Evolutionary conservation across 2,888 invertebrate genomes (phyloP).

Genomic region (Lithophane socia): DNA sequence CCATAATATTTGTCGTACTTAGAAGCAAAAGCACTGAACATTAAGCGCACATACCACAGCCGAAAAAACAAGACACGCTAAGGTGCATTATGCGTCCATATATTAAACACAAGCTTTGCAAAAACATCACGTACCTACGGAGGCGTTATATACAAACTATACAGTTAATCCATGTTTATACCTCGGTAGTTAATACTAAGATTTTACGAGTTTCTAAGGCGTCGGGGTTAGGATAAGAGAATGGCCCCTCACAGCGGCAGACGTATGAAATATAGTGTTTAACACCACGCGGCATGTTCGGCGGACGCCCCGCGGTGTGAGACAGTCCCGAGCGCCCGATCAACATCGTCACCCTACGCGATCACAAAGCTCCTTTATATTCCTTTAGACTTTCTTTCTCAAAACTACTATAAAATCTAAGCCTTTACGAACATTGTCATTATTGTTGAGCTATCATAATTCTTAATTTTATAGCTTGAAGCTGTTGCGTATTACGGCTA

Average conservation of each 20-base stretch:
- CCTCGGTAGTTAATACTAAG: conserved; percentile 76
- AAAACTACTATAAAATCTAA: conserved; percentile 56
- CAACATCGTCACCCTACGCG: conserved; percentile 66
- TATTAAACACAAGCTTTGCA: conserved; percentile 39
- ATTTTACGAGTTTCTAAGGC: conserved; percentile 81
- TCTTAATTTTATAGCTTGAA: conserved; percentile 37
- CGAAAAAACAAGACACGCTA: conserved; percentile 22
- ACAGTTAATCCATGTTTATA: conserved; percentile 67
- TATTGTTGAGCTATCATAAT: conserved; percentile 46
- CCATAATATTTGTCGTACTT: conserved; percentile 1
- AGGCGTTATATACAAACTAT: conserved; percentile 48
- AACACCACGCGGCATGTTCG: conserved; percentile 86
- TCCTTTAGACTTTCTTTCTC: conserved; percentile 58
- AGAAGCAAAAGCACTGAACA: conserved; percentile 2
- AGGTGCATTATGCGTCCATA: conserved; percentile 24
- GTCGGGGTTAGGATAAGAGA: conserved; percentile 79
- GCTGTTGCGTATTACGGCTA: conserved; percentile 9
- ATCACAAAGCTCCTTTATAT: conserved; percentile 58
- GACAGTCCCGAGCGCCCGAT: conserved; percentile 59
- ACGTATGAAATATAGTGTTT: conserved; percentile 88
- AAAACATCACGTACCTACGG: conserved; percentile 51
- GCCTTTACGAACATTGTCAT: conserved; percentile 50
- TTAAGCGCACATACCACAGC: conserved; percentile 2
- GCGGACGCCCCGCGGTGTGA: conserved; percentile 76
- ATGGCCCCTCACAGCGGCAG: conserved; percentile 81